Evolutionary conservation across 2,888 invertebrate genomes (phyloP), one percentile per base, ranked within the genome.

Genomic region (Acleris sparsana): DNA sequence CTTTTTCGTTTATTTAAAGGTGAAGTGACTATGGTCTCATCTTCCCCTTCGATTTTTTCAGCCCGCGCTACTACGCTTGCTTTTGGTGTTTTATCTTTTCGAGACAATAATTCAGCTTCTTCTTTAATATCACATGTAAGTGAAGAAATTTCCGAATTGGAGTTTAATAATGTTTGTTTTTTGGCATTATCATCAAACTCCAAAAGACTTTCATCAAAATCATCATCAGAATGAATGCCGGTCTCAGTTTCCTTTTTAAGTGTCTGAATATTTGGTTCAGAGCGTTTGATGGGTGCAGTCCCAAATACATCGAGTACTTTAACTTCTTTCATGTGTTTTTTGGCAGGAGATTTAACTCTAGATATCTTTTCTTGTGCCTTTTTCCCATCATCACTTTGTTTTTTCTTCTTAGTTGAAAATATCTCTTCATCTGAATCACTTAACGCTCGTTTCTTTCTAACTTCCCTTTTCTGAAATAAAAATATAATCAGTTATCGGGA

Each of bases 171-270:
- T 11, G 44, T 65, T 33, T 65, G 61, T 70, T 66, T 46, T 22
- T 39, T 87, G 82, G 69, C 81, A 61, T 85, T 78, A 72, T 93
- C 93, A 86, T 96, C 96, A 67, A 96, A 82, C 78, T 95, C 94
- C 69, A 94, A 78, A 17, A 96, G 85, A 18, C 95, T 95, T 73
- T 94, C 93, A 75, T 95, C 95, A 85, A 97, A 97, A 64, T 95
- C 94, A 39, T 95, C 94, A 87, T 96, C 94, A 75, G 94, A 93
- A 80, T 95, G 95, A 73, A 94, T 93, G 33, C 94, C 89, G n/a
- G 83, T 80, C 77, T 92, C 92, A 33, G 90, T 92, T 39, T 83
- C 83, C 76, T 84, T 93, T 77, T 84, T 89, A 75, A 71, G 80
- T 82, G 86, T 93, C 78, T 80, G 90, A 25, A 86, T 89, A 82